phyloP scores from a whole-genome alignment of 37 sponge, comb jelly and placozoan genomes.

The Beroe ovata region DNA sequence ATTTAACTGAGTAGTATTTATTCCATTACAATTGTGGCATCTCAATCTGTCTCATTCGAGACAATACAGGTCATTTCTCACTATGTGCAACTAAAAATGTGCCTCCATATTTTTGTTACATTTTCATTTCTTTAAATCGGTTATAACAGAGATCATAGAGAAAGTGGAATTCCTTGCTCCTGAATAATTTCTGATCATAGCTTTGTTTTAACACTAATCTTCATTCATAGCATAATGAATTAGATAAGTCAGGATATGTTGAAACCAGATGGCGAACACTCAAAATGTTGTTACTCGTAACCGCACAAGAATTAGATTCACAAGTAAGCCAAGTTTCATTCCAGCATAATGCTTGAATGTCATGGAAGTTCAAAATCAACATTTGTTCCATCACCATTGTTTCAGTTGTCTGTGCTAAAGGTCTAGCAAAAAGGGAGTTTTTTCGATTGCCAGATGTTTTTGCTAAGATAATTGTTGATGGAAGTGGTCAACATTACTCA shows the following conservation, averaged over 20 bases:
- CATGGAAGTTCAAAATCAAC: not conserved
- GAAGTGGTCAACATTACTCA: slow-evolving; percentile 88
- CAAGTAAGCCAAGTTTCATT: slow-evolving; percentile 1
- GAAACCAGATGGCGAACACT: slow-evolving; percentile 57
- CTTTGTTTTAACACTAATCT: no score
- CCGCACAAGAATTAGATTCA: slow-evolving; percentile 34
- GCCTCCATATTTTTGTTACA: no score
- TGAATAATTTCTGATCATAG: no score
- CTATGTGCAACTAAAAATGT: no score
- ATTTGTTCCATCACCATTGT: not conserved
- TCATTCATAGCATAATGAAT: no score
- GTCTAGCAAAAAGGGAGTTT: slow-evolving; percentile 82
- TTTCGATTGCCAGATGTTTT: slow-evolving; percentile 95
- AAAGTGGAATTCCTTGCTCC: no score
- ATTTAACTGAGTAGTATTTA: no score
- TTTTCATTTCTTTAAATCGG: no score
- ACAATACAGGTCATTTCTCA: no score
- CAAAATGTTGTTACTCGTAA: slow-evolving; percentile 56
- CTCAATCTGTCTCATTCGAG: no score
- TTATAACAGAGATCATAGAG: no score
- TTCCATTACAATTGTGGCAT: no score
- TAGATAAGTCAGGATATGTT: slow-evolving; percentile 5
- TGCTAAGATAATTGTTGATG: slow-evolving; percentile 91
- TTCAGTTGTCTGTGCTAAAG: slow-evolving; percentile 90
- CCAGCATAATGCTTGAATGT: not conserved